Evolutionary conservation across 2,113 vertebrate genomes (phyloP), one percentile per base, ranked within the genome.

Genomic region (Hyaena hyaena): DNA sequence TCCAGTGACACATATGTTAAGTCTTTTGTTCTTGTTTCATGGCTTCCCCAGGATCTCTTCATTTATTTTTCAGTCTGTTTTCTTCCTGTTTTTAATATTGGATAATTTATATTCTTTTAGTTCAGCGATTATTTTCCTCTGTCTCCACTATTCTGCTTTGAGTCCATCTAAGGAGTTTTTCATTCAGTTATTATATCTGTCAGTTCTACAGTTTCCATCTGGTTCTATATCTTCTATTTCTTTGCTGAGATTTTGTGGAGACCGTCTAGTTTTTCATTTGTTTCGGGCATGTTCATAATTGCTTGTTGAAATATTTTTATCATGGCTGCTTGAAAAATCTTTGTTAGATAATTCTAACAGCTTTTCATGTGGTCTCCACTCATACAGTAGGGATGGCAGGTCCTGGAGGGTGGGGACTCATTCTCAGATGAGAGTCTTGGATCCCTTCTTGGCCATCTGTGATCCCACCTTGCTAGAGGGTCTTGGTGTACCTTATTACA

Each of bases 281-380:
- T 88, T 94, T 73, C 19, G 65, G 77, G 11, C 31, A 24, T 53
- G 19, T 48, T 88, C 43, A 63, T 39, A 92, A 53, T 84, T 87
- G 28, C 33, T 77, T 4, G 1, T 58, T 48, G 76, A 80, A 68
- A 21, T 28, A 39, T 90, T 79, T 93, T 66, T 76, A 69, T 83
- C 23, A 23, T 63, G 35, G 35, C 24, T 76, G 26, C 45, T 93
- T 76, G 79, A 35, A 93, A 76, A 86, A 24, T 83, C 23, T 28
- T 69, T 66, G 35, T 19, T 19, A 48, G 21, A 26, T 86, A 24
- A 61, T 84, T 92, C 69, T 74, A 24, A 39, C 10, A 43, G 77
- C 7, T 15, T 53, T 69, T 68, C 33, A 3, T 16, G 21, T 79
- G 68, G 35, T 35, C 71, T 65, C 19, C 14, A 24, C 68, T 84